Evolutionary conservation across 2,113 vertebrate species (phyloP), one percentile per base, ranked within the genome.

Genomic region (Rhabdomys dilectus): DNA sequence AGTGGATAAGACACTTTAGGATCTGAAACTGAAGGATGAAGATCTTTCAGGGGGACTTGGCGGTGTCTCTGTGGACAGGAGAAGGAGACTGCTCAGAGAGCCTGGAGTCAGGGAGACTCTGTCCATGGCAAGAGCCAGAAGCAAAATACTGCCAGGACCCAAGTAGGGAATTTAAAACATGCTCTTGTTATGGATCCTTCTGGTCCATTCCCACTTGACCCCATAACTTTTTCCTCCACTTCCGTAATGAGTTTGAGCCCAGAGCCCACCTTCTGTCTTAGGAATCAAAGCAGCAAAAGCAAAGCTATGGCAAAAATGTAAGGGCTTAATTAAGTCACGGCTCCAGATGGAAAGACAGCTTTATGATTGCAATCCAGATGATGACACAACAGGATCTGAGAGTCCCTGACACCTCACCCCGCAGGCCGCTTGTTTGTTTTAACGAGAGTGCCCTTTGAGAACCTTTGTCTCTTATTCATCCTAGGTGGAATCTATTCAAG

Each of bases 401-500:
- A 92, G 87, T 70, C 68, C 48, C 66, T n/a, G 42, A 93, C 82
- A 81, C 84, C 26, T 94, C 10, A 10, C 31, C 21, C 29, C 11
- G 64, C 31, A 68, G n/a, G 51, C 82, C 53, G 89, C 91, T 78
- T 62, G 51, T 97, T 93, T 90, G 64, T 89, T 91, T 94, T 73
- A 84, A 93, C 22, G 85, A 89, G 91, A 53, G 34, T 81, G 87
- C 39, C 70, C 68, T 93, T 93, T 68, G 51, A 26, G 91, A 96
- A 90, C 78, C 91, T 90, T 88, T 76, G 87, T 87, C 87, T 96
- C 85, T 82, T 31, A 62, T 68, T 96, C 82, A 39, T 87, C 39
- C 34, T 11, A 3, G 68, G 75, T 76, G 39, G 53, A 87, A 51
- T 76, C 45, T 39, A 82, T 90, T 94, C 19, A n/a, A 80, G 68